Evolutionary conservation across 2,888 invertebrate genomes (phyloP).

Genomic region (Drosophila mimica): DNA sequence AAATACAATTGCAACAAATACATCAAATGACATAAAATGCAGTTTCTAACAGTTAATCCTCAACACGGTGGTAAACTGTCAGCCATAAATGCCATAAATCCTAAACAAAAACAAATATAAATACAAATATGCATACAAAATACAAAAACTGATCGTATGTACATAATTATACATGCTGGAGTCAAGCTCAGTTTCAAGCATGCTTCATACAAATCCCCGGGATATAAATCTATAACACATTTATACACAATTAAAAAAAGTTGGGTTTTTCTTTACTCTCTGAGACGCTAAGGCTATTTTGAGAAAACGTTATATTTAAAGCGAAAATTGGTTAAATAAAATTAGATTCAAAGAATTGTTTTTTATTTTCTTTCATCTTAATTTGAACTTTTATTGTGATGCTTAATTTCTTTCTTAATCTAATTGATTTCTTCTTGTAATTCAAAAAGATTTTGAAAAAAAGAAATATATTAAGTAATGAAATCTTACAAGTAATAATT

Average conservation of each 20-base stretch:
- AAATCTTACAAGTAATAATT: background rate
- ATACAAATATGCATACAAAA: background rate
- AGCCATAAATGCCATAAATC: conserved; percentile 37
- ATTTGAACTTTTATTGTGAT: background rate
- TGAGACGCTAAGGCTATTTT: background rate
- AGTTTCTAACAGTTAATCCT: conserved; percentile 62
- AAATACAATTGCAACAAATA: conserved; percentile 38
- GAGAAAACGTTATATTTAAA: background rate
- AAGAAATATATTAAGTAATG: background rate
- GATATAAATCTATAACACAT: conserved; percentile 50
- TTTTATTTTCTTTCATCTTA: background rate
- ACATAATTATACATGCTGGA: conserved; percentile 37
- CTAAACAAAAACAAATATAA: conserved; percentile 17
- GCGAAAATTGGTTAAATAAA: background rate
- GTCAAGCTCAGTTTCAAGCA: conserved; percentile 29
- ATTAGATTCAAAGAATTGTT: background rate
- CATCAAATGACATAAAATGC: conserved; percentile 36
- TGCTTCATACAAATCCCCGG: conserved; percentile 38
- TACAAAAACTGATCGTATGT: conserved; percentile 19
- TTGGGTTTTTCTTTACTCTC: background rate
- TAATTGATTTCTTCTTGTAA: background rate
- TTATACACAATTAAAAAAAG: conserved; percentile 13
- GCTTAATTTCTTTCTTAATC: background rate
- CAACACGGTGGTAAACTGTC: conserved; percentile 62
- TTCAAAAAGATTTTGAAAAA: background rate